These are phyloP conservation scores for Columba janthina DNA, from an alignment of 2,113 vertebrate species.

Conservation along the genomic window DNA sequence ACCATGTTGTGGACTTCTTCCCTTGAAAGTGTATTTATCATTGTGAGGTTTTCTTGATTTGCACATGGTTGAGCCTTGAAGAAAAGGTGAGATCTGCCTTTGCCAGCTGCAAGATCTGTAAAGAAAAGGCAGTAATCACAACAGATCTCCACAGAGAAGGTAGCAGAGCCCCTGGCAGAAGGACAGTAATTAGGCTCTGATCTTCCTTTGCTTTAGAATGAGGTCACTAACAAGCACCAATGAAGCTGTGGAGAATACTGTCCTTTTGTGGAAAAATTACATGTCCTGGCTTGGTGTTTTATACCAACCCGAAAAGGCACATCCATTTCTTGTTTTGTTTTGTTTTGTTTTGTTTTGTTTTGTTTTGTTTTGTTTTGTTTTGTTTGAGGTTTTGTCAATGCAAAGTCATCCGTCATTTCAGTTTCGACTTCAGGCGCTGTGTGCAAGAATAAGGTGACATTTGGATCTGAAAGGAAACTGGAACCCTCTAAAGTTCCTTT, in stretches of 20 bases:
- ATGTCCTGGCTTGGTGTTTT: not conserved
- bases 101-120: not conserved
- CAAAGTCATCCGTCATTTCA: not conserved
- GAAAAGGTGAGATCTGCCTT: not conserved
- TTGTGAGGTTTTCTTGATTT: not conserved
- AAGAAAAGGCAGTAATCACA: not conserved
- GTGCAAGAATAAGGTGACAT: not conserved
- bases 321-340: rapidly evolving
- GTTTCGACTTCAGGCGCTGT: not conserved
- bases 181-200: not conserved
- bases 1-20: not conserved
- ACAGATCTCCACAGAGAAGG: not conserved
- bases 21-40: not conserved
- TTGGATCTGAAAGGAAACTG: not conserved
- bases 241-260: not conserved
- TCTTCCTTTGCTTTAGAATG: not conserved
- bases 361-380: rapidly evolving
- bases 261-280: not conserved
- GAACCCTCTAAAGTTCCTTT: not conserved
- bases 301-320: not conserved
- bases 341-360: too few species aligned
- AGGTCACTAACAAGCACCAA: not conserved
- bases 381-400: not conserved
- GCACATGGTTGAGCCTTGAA: rapidly evolving
- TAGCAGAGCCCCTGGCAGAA: not conserved